phyloP scores from a whole-genome alignment of 2,113 vertebrate genomes.

The Amazona guildingii region DNA sequence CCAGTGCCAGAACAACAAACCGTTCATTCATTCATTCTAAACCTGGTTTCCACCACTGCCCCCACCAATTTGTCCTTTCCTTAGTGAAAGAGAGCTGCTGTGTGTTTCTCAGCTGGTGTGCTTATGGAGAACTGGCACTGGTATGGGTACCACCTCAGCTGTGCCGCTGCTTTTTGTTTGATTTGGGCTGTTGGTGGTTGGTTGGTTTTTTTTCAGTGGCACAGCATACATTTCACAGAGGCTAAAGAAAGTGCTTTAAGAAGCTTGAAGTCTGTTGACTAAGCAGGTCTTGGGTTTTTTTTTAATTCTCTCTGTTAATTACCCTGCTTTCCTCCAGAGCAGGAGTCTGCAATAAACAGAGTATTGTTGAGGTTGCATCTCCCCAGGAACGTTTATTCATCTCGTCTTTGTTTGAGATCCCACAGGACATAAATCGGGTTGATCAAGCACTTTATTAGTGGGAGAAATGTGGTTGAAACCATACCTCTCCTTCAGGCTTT shows the following conservation, averaged over 20 bases:
- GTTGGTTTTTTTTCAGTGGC: not conserved
- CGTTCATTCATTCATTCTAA: not conserved
- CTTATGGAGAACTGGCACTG: not conserved
- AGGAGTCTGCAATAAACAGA: not conserved
- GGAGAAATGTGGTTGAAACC: not conserved
- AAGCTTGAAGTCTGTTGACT: not conserved
- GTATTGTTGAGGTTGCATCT: not conserved
- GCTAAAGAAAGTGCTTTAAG: not conserved
- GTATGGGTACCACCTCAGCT: not conserved
- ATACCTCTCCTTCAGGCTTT: not conserved
- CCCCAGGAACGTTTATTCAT: not conserved
- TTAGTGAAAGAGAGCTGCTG: not conserved
- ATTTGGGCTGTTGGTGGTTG: not conserved
- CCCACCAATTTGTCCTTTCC: not conserved
- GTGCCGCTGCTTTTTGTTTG: not conserved
- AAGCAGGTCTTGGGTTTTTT: rapidly evolving
- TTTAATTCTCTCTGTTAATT: not conserved
- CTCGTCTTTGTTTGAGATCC: not conserved
- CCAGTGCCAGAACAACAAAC: not conserved
- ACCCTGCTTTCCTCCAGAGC: not conserved
- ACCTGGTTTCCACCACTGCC: not conserved
- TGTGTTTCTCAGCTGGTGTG: not conserved
- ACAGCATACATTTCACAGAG: not conserved
- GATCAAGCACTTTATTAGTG: not conserved
- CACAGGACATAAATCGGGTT: not conserved